Conservation (phyloP, 2,113 vertebrate genomes). For the Patagioenas fasciata region DNA sequence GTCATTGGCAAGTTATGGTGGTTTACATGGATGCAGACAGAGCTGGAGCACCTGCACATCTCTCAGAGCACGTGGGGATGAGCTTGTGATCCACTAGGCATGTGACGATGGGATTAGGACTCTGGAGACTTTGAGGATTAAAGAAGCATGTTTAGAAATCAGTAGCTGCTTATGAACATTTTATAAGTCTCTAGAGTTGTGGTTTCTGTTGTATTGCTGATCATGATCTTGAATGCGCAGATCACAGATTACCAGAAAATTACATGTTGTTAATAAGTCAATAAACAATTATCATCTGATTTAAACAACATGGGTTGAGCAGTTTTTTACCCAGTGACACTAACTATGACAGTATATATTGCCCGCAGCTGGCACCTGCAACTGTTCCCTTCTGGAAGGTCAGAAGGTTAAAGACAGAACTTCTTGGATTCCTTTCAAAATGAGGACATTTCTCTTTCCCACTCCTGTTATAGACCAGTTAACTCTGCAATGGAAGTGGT, state of each 20-base stretch:
- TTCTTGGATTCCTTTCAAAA: neutral
- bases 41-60: neutral
- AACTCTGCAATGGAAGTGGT: neutral
- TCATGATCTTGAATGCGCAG: neutral
- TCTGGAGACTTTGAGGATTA: neutral
- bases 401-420: neutral
- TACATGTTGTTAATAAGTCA: neutral
- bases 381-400: neutral
- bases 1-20: neutral
- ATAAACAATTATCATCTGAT: neutral
- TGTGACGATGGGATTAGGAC: rapidly evolving
- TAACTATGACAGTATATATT: neutral
- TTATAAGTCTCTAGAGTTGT: too few species aligned
- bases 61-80: neutral
- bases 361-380: neutral
- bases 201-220: neutral
- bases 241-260: neutral
- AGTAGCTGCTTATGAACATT: neutral
- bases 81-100: neutral
- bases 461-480: neutral
- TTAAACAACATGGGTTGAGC: neutral
- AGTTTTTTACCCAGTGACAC: neutral
- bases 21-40: neutral
- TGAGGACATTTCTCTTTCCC: neutral
- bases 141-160: neutral